Percentiles rank a stretch among this genome's conserved stretches.
Conservation (phyloP, 2,113 vertebrate genomes). For the Phocoena sinus region DNA sequence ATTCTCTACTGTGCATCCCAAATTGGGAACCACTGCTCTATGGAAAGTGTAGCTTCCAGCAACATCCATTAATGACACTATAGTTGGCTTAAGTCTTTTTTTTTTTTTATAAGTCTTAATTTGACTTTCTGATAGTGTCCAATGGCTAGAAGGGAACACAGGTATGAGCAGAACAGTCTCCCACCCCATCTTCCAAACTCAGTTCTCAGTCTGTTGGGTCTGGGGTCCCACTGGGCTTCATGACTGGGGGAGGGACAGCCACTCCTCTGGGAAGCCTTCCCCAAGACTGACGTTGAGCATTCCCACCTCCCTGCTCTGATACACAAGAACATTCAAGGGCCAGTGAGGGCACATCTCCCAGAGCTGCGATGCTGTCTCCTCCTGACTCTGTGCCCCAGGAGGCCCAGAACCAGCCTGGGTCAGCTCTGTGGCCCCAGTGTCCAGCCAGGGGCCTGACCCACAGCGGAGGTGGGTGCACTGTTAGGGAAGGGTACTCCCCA, state of each 20-base stretch:
- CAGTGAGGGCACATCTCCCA: not conserved
- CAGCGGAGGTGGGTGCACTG: not conserved
- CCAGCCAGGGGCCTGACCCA: too few relatives aligned
- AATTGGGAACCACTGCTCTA: not conserved
- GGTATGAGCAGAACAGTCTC: not conserved
- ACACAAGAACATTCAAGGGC: not conserved
- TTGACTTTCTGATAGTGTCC: not conserved
- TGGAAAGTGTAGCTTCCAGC: not conserved
- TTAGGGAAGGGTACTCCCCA: not conserved
- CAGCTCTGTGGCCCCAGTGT: not conserved
- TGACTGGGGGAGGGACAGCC: not conserved
- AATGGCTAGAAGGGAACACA: not conserved
- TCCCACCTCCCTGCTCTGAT: not conserved
- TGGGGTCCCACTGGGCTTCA: not conserved
- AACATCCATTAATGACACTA: not conserved
- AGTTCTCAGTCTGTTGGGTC: not conserved
- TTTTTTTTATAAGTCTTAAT: not conserved
- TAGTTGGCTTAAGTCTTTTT: not conserved
- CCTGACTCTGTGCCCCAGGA: not conserved
- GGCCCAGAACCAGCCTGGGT: not conserved
- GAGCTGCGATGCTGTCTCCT: not conserved
- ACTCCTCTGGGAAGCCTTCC: not conserved
- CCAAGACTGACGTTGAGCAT: not conserved
- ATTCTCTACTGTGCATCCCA: not conserved
- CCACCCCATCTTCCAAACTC: not conserved